Evolutionary conservation across 2,113 vertebrate genomes (phyloP).

Genomic region (Perccottus glenii): DNA sequence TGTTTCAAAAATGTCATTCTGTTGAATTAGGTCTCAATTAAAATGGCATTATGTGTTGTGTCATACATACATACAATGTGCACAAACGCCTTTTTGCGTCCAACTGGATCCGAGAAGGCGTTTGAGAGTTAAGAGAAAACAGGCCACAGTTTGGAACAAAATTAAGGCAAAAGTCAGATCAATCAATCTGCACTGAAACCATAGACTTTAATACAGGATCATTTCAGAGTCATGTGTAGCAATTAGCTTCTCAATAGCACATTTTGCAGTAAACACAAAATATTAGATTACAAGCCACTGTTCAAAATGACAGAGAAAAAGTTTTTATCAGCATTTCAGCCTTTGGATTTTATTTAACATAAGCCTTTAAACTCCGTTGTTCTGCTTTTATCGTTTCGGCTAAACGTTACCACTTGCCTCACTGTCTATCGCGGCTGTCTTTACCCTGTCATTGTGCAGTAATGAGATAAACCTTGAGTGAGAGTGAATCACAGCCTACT

Average conservation of each 20-base stretch:
- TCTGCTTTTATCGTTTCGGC: conserved; percentile 40
- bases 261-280: conserved; percentile 47
- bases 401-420: conserved; percentile 43
- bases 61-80: no score
- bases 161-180: no score
- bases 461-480: conserved; percentile 38
- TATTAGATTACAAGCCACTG: conserved; percentile 43
- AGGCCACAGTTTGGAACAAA: neutral
- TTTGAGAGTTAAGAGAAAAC: no score
- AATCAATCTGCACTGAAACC: neutral
- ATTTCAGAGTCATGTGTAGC: conserved; percentile 21
- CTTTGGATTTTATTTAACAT: conserved; percentile 56
- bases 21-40: no score
- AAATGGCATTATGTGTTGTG: no score
- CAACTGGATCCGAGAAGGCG: no score
- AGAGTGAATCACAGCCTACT: conserved; percentile 33
- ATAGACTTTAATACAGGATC: neutral
- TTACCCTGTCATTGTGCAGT: conserved; percentile 59
- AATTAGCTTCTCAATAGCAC: conserved; percentile 14
- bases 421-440: conserved; percentile 7
- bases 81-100: no score
- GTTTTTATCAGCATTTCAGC: conserved; percentile 27
- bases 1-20: no score
- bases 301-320: conserved; percentile 24
- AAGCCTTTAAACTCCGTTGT: conserved; percentile 2